Percentiles rank a stretch among this genome's conserved stretches.
Evolutionary conservation across 2,113 vertebrate species (phyloP).

Genomic region (Ptychochromis oligacanthus): DNA sequence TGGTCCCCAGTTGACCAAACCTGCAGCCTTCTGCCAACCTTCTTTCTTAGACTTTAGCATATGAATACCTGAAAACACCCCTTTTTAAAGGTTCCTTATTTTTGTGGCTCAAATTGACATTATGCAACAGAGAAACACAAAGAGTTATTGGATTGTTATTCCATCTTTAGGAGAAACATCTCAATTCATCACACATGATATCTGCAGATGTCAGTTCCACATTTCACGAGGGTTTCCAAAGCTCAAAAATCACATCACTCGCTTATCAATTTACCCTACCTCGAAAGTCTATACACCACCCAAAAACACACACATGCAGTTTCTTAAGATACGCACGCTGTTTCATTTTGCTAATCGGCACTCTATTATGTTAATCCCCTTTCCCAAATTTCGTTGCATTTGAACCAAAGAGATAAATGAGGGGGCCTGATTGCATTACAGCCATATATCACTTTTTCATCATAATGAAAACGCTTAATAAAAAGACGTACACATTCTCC

Average conservation of each 20-base stretch:
- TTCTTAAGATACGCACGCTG: constrained; percentile 16
- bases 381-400: constrained; percentile 34
- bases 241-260: neutral
- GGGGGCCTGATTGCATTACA: constrained; percentile 21
- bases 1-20: no score
- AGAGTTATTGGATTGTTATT: neutral
- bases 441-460: constrained; percentile 1
- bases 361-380: constrained; percentile 41
- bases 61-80: neutral
- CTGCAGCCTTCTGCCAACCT: no score
- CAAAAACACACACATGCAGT: neutral
- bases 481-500: neutral
- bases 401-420: constrained; percentile 41
- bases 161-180: neutral
- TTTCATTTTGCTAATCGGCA: constrained; percentile 31
- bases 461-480: constrained; percentile 26
- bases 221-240: neutral
- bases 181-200: neutral
- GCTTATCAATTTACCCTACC: neutral
- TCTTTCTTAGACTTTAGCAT: neutral
- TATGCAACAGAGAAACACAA: neutral
- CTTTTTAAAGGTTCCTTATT: no score
- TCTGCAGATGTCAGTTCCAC: neutral
- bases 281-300: neutral
- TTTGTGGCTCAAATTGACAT: neutral